phyloP scores from a whole-genome alignment of 2,797 vertebrate species.

The Oophaga sylvatica region DNA sequence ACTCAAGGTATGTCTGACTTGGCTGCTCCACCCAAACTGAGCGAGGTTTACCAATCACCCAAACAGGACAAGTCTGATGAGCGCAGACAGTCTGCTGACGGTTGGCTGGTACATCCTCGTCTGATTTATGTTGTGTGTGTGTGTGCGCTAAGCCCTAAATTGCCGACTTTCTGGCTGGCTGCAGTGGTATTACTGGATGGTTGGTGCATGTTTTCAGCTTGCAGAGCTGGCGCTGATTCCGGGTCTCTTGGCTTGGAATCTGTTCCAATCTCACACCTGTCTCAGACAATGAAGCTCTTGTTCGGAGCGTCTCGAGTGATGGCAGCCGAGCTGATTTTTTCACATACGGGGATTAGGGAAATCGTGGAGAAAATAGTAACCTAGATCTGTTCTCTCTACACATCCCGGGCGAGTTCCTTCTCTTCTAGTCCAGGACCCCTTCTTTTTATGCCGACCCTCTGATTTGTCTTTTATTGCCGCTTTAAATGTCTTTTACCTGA shows the following conservation, averaged over 20 bases:
- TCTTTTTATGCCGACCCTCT: neutral
- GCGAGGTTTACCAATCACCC: conserved; percentile 70
- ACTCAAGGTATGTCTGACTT: conserved; percentile 67
- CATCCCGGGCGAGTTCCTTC: neutral
- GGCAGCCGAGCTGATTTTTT: conserved; percentile 56
- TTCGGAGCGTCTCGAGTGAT: conserved; percentile 71
- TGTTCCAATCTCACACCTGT: conserved; percentile 81
- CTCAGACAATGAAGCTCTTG: conserved; percentile 82
- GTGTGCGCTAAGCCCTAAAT: conserved; percentile 75
- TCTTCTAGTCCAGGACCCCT: neutral
- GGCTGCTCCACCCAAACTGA: conserved; percentile 72
- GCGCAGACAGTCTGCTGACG: conserved; percentile 76
- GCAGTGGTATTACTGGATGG: conserved; percentile 71
- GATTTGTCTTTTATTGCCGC: conserved; percentile 17
- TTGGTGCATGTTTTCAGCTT: conserved; percentile 73
- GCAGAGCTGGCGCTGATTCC: conserved; percentile 73
- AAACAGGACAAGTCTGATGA: conserved; percentile 75
- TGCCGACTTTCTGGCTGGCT: conserved; percentile 78
- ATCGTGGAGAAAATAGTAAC: conserved; percentile 16
- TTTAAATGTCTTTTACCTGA: conserved; percentile 11
- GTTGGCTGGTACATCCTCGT: conserved; percentile 74
- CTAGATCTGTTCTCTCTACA: conserved; percentile 25
- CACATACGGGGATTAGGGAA: conserved; percentile 36
- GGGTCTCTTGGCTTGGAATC: conserved; percentile 70
- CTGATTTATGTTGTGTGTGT: conserved; percentile 75